Evolutionary conservation across 1,140 invertebrate genomes (phyloP).

Genomic region (Drosophila ironensis): DNA sequence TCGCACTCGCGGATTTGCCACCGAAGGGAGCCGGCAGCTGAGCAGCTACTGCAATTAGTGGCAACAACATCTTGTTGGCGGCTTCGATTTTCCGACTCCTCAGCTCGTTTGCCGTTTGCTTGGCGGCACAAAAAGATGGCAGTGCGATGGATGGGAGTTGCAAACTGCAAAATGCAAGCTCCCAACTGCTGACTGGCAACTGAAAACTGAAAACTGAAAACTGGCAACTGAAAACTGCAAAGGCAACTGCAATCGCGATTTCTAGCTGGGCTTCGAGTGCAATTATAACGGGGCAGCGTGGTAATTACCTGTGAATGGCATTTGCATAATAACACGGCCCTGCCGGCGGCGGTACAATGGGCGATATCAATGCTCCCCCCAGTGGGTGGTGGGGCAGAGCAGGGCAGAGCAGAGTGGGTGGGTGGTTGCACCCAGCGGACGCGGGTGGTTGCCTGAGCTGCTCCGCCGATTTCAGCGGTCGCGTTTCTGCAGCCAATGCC

Average conservation of each 20-base stretch:
- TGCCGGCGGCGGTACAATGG: slow-evolving; percentile 41
- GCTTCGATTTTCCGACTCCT: slow-evolving; percentile 62
- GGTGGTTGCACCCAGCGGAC: slow-evolving; percentile 3
- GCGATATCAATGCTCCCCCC: slow-evolving; percentile 30
- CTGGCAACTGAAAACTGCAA: slow-evolving; percentile 10
- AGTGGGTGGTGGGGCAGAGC: neutral
- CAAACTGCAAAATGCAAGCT: neutral
- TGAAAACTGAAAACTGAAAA: slow-evolving; percentile 1
- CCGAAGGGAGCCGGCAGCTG: slow-evolving; percentile 38
- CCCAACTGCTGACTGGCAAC: no score
- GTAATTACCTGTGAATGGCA: slow-evolving; percentile 81
- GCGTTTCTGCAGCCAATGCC: slow-evolving; percentile 54
- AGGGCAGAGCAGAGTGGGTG: neutral
- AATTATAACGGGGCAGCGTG: slow-evolving; percentile 81
- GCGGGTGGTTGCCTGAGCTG: slow-evolving; percentile 46
- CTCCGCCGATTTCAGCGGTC: slow-evolving; percentile 19
- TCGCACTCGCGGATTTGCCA: slow-evolving; percentile 41
- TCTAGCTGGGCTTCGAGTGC: slow-evolving; percentile 78
- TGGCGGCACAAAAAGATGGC: slow-evolving; percentile 3
- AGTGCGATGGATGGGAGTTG: neutral
- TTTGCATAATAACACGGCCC: slow-evolving; percentile 75
- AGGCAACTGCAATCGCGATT: slow-evolving; percentile 71
- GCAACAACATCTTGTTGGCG: slow-evolving; percentile 61
- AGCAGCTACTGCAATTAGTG: slow-evolving; percentile 47
- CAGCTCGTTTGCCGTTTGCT: slow-evolving; percentile 10